A percentile compares a stretch with the other conserved stretches of the same genome.
phyloP scores from a whole-genome alignment of 2,113 vertebrate genomes.

The Periophthalmus modestus region DNA sequence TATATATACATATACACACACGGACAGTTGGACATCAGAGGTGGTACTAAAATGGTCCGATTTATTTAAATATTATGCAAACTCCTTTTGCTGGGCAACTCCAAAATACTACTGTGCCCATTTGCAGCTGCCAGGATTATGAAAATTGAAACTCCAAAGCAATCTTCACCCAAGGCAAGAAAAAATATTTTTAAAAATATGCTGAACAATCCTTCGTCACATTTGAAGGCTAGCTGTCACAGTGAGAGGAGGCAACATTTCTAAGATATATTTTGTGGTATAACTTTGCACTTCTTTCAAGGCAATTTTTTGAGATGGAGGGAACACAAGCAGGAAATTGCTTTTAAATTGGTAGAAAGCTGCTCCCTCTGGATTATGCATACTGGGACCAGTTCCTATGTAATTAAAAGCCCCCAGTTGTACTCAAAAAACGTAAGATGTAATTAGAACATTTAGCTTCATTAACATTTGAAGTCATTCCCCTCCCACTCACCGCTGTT shows the following conservation, averaged over 20 bases:
- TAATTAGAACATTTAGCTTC: conserved; percentile 75
- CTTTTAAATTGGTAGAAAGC: conserved; percentile 68
- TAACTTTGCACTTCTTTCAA: conserved; percentile 58
- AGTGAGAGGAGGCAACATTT: conserved; percentile 17
- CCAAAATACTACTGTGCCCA: conserved; percentile 50
- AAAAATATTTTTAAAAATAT: conserved; percentile 10
- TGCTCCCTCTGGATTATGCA: conserved; percentile 59
- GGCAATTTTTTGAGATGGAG: conserved; percentile 54
- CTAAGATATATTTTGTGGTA: conserved; percentile 63
- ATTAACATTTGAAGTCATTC: conserved; percentile 54
- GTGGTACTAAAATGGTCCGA: conserved; percentile 11
- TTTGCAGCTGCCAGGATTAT: conserved; percentile 54
- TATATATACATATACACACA: no score
- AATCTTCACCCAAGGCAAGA: conserved; percentile 57
- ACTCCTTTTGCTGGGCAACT: conserved; percentile 34
- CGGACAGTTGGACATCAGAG: conserved; percentile 47
- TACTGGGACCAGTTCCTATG: conserved; percentile 42
- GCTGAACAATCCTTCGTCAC: conserved; percentile 53
- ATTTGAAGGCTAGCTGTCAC: conserved; percentile 24
- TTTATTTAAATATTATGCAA: conserved; percentile 25
- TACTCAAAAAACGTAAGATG: conserved; percentile 65
- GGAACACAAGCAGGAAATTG: conserved; percentile 64
- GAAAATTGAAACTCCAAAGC: conserved; percentile 68
- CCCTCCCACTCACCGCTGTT: conserved; percentile 50
- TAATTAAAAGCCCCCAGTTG: conserved; percentile 72